Percentiles rank a stretch among this genome's conserved stretches.
phyloP scores from a whole-genome alignment of 2,888 invertebrate genomes.

The Gnatocerus cornutus region DNA sequence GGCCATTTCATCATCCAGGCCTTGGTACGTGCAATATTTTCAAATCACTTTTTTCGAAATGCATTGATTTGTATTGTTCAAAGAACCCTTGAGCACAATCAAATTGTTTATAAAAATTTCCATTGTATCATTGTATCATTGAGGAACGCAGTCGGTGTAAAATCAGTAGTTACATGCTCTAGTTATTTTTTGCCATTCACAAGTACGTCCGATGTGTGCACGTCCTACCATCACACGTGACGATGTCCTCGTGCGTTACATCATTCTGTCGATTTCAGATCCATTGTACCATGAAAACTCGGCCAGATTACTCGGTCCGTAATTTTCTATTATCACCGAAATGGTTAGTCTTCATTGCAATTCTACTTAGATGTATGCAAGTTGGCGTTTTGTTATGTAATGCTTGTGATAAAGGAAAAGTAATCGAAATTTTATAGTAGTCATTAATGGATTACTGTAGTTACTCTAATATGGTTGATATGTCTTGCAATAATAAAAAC shows the following conservation, averaged over 20 bases:
- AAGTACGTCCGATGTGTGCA: constrained; percentile 36
- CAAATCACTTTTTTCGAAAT: no score
- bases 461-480: constrained; percentile 57
- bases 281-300: constrained; percentile 70
- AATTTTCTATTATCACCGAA: constrained; percentile 59
- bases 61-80: no score
- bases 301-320: constrained; percentile 66
- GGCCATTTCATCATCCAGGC: no score
- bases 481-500: constrained; percentile 58
- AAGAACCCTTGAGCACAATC: no score
- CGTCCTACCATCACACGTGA: constrained; percentile 52
- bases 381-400: constrained; percentile 49
- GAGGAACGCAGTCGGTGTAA: constrained; percentile 46
- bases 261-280: constrained; percentile 69
- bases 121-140: background rate
- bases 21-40: no score
- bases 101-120: background rate
- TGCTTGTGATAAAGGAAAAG: constrained; percentile 50
- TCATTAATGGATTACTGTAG: constrained; percentile 63
- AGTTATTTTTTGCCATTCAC: constrained; percentile 45
- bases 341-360: constrained; percentile 49
- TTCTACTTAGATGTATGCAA: constrained; percentile 45
- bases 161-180: constrained; percentile 53
- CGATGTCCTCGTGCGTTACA: constrained; percentile 57
- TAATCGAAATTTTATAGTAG: constrained; percentile 58